A percentile compares a stretch with the other conserved stretches of the same genome.
Evolutionary conservation across 2,113 vertebrate species (phyloP).

Genomic region (Lasiurus borealis): DNA sequence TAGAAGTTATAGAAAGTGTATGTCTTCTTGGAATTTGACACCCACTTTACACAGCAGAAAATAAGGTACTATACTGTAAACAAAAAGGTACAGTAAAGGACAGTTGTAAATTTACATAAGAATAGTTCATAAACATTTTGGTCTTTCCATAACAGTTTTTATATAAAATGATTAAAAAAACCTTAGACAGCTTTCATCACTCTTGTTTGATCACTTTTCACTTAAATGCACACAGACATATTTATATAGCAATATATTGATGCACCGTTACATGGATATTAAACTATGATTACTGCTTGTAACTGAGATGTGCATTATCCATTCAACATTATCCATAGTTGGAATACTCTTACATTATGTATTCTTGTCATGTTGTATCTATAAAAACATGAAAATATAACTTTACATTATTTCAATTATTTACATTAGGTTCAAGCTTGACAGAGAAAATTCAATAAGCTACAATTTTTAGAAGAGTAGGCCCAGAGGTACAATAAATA

Average conservation of each 20-base stretch:
- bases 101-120: conserved; percentile 90
- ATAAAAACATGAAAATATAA: conserved; percentile 94
- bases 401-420: conserved; percentile 92
- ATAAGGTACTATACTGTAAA: conserved; percentile 88
- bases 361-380: conserved; percentile 87
- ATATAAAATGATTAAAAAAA: conserved; percentile 91
- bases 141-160: conserved; percentile 88
- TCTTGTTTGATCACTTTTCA: conserved; percentile 89
- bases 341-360: conserved; percentile 89
- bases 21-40: conserved; percentile 86
- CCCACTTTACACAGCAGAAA: conserved; percentile 89
- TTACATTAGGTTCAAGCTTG: conserved; percentile 90
- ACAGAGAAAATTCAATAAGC: conserved; percentile 86
- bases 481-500: conserved; percentile 89
- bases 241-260: conserved; percentile 89
- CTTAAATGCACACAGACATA: conserved; percentile 90
- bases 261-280: conserved; percentile 89
- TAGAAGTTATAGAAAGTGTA: conserved; percentile 88
- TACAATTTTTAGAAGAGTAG: conserved; percentile 87
- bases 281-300: conserved; percentile 87
- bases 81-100: conserved; percentile 90
- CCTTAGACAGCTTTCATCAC: conserved; percentile 89
- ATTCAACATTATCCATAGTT: conserved; percentile 86
- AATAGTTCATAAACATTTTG: conserved; percentile 90
- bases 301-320: conserved; percentile 87